phyloP scores from a whole-genome alignment of 1,140 invertebrate species.

The Lucilia cuprina region DNA sequence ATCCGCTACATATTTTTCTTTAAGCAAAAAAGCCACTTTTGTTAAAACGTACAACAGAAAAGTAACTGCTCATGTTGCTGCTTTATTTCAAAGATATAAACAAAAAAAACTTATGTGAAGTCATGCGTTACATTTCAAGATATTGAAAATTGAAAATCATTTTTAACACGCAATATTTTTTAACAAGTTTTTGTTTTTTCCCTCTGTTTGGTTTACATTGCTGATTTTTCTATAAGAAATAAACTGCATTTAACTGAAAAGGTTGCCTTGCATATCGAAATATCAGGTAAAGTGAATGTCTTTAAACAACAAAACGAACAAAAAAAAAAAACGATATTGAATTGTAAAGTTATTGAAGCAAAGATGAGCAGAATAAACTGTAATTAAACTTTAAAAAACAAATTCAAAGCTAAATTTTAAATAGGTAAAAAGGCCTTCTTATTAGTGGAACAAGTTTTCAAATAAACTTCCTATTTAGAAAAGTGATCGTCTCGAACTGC shows the following conservation, averaged over 20 bases:
- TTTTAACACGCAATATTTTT: slow-evolving; percentile 11
- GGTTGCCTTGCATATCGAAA: slow-evolving; percentile 3
- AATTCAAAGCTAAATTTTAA: no score
- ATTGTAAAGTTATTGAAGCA: no score
- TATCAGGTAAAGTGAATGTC: slow-evolving; percentile 10
- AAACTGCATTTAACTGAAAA: background rate
- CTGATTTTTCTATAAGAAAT: background rate
- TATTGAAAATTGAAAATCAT: slow-evolving; percentile 9
- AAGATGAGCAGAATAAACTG: no score
- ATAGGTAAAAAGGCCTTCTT: no score
- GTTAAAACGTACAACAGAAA: no score
- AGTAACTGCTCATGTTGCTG: background rate
- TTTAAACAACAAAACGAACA: background rate
- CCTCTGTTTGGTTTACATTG: background rate
- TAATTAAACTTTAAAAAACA: no score
- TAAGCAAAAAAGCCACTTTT: background rate
- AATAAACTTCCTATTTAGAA: no score
- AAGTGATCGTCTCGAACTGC: no score
- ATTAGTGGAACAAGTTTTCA: no score
- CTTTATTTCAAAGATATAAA: background rate
- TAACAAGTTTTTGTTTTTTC: background rate
- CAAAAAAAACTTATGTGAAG: background rate
- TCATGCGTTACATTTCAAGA: slow-evolving; percentile 10
- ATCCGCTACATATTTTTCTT: background rate
- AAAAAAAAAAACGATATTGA: background rate